Conservation (phyloP, 2,888 invertebrate genomes). For the Andrena trimmerana region DNA sequence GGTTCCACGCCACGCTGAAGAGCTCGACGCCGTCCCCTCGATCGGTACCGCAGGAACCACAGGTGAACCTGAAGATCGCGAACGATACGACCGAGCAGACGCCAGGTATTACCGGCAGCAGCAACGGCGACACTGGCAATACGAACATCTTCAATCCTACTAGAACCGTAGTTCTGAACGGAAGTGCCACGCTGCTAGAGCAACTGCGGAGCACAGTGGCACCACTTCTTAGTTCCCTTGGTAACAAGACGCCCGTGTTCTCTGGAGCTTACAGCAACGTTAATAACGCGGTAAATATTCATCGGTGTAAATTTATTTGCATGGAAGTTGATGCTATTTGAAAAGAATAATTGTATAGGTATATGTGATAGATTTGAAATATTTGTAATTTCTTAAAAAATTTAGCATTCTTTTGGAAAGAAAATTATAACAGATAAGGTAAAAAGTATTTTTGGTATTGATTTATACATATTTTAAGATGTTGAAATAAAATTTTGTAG, state of each 20-base stretch:
- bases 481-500: no score
- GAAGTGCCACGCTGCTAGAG: slow-evolving; percentile 79
- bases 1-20: slow-evolving; percentile 67
- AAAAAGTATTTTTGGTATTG: no score
- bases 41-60: slow-evolving; percentile 78
- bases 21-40: slow-evolving; percentile 62
- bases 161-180: slow-evolving; percentile 73
- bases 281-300: slow-evolving; percentile 77
- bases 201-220: slow-evolving; percentile 83
- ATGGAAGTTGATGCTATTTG: not conserved
- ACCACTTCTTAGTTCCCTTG: slow-evolving; percentile 80
- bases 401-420: no score
- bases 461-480: no score
- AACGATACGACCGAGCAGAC: slow-evolving; percentile 53
- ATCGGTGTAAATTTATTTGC: not conserved
- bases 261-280: slow-evolving; percentile 78
- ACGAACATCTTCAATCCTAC: slow-evolving; percentile 82
- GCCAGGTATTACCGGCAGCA: slow-evolving; percentile 67
- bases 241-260: slow-evolving; percentile 79
- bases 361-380: no score
- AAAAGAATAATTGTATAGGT: no score
- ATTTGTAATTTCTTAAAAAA: no score
- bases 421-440: no score
- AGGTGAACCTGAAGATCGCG: slow-evolving; percentile 71
- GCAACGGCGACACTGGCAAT: slow-evolving; percentile 75